phyloP scores from a whole-genome alignment of 2,888 invertebrate species.

The Aphelenchoides bicaudatus region DNA sequence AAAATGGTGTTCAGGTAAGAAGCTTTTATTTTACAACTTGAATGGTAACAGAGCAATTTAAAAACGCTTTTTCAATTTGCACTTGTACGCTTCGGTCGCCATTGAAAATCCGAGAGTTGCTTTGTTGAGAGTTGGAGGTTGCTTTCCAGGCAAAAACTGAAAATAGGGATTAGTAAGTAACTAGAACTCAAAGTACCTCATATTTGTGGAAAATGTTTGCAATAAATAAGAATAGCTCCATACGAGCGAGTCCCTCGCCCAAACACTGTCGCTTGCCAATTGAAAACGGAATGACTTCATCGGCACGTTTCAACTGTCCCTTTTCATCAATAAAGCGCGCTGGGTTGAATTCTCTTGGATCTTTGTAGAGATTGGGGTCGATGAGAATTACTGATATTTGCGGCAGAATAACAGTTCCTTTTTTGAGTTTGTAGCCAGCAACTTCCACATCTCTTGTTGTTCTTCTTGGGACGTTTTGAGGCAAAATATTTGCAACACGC shows the following conservation, averaged over 20 bases:
- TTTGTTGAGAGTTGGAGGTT: slow-evolving; percentile 2
- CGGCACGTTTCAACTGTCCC: slow-evolving; percentile 8
- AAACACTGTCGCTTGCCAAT: neutral
- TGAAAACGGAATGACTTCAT: neutral
- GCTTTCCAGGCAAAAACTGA: neutral
- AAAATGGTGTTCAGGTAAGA: slow-evolving; percentile 83
- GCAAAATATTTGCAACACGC: too few species aligned
- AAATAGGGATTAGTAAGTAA: neutral
- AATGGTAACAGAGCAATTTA: too few species aligned
- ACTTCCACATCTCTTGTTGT: neutral
- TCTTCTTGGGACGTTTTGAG: slow-evolving; percentile 8
- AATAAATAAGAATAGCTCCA: slow-evolving; percentile 11
- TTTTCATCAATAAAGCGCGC: slow-evolving; percentile 17
- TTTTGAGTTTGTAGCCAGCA: neutral
- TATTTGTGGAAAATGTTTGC: neutral
- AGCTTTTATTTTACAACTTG: neutral
- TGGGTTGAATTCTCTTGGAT: slow-evolving; percentile 2
- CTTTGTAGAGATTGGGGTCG: neutral
- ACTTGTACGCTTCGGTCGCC: slow-evolving; percentile 10
- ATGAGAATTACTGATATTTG: neutral
- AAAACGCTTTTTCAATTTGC: slow-evolving; percentile 1
- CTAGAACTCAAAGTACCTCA: neutral
- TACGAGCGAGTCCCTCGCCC: neutral
- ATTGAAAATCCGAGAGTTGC: slow-evolving; percentile 1
- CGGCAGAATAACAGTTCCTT: slow-evolving; percentile 3